Conservation (phyloP, 92 coral and sea anemone genomes). For the Parazoanthus swiftii region DNA sequence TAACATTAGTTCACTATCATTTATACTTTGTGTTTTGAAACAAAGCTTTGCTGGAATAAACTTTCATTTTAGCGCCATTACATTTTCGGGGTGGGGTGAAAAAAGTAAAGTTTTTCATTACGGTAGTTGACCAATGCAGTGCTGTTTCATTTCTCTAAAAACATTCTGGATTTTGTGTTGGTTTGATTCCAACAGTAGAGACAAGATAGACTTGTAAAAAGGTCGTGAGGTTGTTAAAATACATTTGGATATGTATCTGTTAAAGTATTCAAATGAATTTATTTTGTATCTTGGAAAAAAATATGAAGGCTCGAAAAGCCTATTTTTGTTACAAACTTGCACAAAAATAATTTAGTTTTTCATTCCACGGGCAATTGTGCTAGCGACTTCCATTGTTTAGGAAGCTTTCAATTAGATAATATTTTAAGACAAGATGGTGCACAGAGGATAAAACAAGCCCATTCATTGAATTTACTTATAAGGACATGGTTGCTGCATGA, state of each 20-base stretch:
- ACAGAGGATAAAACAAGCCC: background rate
- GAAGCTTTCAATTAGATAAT: slow-evolving; percentile 25
- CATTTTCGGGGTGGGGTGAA: background rate
- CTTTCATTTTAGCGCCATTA: background rate
- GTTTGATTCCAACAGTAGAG: background rate
- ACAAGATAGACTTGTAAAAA: background rate
- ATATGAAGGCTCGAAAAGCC: slow-evolving; percentile 33
- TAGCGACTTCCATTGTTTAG: slow-evolving; percentile 10
- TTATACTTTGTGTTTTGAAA: background rate
- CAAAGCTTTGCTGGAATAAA: background rate
- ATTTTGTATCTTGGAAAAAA: slow-evolving; percentile 30
- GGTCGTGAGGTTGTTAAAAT: slow-evolving; percentile 11
- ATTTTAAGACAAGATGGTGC: background rate
- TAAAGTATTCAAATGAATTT: slow-evolving; percentile 40
- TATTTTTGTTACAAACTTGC: slow-evolving; percentile 44
- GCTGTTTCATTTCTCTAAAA: background rate
- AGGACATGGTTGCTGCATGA: background rate
- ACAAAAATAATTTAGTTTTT: slow-evolving; percentile 29
- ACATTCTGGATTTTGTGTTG: background rate
- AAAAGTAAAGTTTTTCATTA: background rate
- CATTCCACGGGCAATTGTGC: slow-evolving; percentile 23
- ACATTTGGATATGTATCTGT: slow-evolving; percentile 40
- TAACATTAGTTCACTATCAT: background rate
- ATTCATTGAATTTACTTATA: background rate
- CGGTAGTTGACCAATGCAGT: background rate